Base-by-base conservation (phyloP, 2,113 vertebrate species). In the Campylomormyrus numenius region DNA sequence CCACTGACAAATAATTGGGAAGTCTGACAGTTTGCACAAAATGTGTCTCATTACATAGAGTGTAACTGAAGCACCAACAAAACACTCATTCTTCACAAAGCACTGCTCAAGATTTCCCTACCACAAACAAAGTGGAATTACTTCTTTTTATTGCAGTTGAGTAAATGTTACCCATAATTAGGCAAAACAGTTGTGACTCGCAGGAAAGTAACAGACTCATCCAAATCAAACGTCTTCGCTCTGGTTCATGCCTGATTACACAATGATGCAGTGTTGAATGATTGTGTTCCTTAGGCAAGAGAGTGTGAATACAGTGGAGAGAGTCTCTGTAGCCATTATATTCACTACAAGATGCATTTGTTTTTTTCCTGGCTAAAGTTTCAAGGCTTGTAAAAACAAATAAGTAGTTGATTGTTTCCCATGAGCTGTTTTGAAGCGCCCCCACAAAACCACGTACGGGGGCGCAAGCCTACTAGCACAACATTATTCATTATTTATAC, bases 201-300 rank as follows among this genome's bases (percentile, higher is more conserved):
- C 77, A 80, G 91, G 92, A 94, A 93, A 92, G 93, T 92, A 91
- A 89, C 92, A 89, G 86, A 89, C 90, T 93, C 46, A 45, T 93
- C 93, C 93, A 94, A 94, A 95, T 92, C 92, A 92, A 94, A 94
- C 93, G 93, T 93, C 92, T 91, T 70, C 90, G 89, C 91, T 90
- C 92, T 89, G 93, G 92, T 94, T 94, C 92, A 92, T 70, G 91
- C 91, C 45, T 91, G 93, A 94, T 93, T 93, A 92, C 94, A 95
- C 94, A 95, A 95, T 94, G 94, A 94, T 91, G 87, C 49, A 48
- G 91, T 84, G 90, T 92, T 84, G 93, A 92, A 89, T 91, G 92
- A 94, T 91, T 94, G 90, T 92, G 90, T 93, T 90, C 90, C 92
- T 92, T 88, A 89, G 89, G 91, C 89, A 92, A 90, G 15, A 90